Base-by-base conservation (phyloP, 2,113 vertebrate species). In the Varanus salvator region DNA sequence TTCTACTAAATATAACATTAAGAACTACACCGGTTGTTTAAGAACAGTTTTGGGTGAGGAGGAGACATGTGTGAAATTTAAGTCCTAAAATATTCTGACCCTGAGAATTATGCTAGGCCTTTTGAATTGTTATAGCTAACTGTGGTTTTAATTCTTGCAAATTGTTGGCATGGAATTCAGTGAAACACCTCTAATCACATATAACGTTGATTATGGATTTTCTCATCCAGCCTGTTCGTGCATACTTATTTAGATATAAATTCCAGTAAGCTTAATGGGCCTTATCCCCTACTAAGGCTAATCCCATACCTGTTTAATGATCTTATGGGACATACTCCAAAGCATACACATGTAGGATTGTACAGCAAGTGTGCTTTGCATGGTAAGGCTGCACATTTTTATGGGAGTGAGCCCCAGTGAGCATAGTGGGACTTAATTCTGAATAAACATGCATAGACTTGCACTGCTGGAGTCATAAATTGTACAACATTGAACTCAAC, bases 71-170 rank as follows among this genome's bases (percentile, higher is more conserved):
- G 84, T 76, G 50, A 76, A 89, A 12, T 64, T 89, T 64, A 23
- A 48, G n/a, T 44, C n/a, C 50, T 89, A 60, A 34, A 69, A 77
- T 89, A 29, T 84, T 66, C 44, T 77, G 88, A 68, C 44, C 54
- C 85, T 89, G 72, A 38, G 8, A 23, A 38, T 27, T 15, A 89
- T 48, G 57, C 4, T 15, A 64, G 23, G 54, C 57, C 7, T 84
- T 66, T 52, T 78, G 76, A 80, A 19, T 48, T 50, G 8, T 50
- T 77, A 52, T 76, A 68, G 19, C 17, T 50, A 78, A 23, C 15
- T 21, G 12, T 31, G 44, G 57, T 57, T 68, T 68, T 29, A 25
- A 48, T 66, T 4, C 31, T 87, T 44, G n/a, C 17, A 68, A 48
- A 87, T 68, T 31, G 60, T 48, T 80, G 57, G 1, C 7, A 11